Evolutionary conservation across 2,888 invertebrate species (phyloP), one percentile per base, ranked within the genome.

Genomic region (Argyresthia goedartella): DNA sequence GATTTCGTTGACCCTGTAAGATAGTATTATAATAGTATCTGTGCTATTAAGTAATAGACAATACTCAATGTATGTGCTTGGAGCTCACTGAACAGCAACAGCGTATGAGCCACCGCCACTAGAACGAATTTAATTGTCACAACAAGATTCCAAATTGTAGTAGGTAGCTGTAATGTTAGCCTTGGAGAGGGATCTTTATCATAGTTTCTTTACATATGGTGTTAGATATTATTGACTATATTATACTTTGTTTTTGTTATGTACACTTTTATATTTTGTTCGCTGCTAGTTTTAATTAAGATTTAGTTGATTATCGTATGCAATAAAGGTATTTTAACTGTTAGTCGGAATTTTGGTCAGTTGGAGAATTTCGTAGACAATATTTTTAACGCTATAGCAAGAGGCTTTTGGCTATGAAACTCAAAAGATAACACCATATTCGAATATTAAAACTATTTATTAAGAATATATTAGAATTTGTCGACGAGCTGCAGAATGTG

Each of bases 401-500:
- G 9, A 11, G n/a, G 39, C 39, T 36, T n/a, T n/a, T 25, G 25
- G 25, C 25, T 25, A 6, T 39, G 10, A 9, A 8, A 3, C 39
- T 39, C 8, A 11, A 39, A 39, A 39, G 1, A 39, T 9, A 11
- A 9, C 39, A 39, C 10, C n/a, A 11, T 39, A 11, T 3, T 39
- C n/a, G 39, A 11, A 39, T 39, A 39, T 3, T 39, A 39, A 39
- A 25, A 1, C n/a, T 6, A 11, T 39, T 11, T 39, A 39, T 39
- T 39, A 39, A 11, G 35, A 4, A 1, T 15, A 13, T 14, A 41
- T 89, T 90, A 97, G 86, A 98, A 97, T 79, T 97, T 95, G 84
- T 98, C 97, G 49, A 98, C 93, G 62, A 98, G 89, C 76, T 96
- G 94, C 59, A 97, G 82, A 71, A 98, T 96, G 70, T 96, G 95